These are phyloP conservation scores for Nannoperca australis DNA, from an alignment of 2,797 vertebrate genomes.

Conservation along the genomic window DNA sequence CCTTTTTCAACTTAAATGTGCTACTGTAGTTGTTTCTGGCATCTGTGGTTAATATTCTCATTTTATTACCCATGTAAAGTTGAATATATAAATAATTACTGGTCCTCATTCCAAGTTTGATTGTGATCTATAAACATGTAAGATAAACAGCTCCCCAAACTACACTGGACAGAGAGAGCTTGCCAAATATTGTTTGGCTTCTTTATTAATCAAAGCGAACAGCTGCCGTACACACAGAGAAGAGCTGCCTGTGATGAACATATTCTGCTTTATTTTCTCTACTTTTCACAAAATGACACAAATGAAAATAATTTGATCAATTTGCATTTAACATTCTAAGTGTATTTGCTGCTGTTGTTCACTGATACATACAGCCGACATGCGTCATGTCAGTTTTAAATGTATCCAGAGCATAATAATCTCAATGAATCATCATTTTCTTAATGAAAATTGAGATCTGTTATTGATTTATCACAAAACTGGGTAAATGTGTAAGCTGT, in stretches of 20 bases:
- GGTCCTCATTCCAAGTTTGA: conserved; percentile 30
- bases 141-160: conserved; percentile 42
- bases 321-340: conserved; percentile 2
- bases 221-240: conserved; percentile 33
- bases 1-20: conserved; percentile 15
- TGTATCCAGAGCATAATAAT: neutral
- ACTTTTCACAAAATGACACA: conserved; percentile 10
- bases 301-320: conserved; percentile 25
- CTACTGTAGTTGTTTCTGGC: conserved; percentile 12
- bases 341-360: neutral
- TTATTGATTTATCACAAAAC: conserved; percentile 13
- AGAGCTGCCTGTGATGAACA: conserved; percentile 24
- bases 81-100: conserved; percentile 36
- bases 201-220: conserved; percentile 33
- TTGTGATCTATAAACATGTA: conserved; percentile 45
- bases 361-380: neutral
- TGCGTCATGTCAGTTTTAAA: neutral
- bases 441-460: neutral
- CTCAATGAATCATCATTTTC: conserved; percentile 8
- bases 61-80: conserved; percentile 49
- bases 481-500: conserved; percentile 2
- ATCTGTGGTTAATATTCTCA: conserved; percentile 15
- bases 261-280: conserved; percentile 32
- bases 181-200: conserved; percentile 20
- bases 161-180: conserved; percentile 11